A percentile compares a stretch with the other conserved stretches of the same genome.
phyloP scores from a whole-genome alignment of 2,797 vertebrate genomes.

The Lepidocolaptes lacrymiger region DNA sequence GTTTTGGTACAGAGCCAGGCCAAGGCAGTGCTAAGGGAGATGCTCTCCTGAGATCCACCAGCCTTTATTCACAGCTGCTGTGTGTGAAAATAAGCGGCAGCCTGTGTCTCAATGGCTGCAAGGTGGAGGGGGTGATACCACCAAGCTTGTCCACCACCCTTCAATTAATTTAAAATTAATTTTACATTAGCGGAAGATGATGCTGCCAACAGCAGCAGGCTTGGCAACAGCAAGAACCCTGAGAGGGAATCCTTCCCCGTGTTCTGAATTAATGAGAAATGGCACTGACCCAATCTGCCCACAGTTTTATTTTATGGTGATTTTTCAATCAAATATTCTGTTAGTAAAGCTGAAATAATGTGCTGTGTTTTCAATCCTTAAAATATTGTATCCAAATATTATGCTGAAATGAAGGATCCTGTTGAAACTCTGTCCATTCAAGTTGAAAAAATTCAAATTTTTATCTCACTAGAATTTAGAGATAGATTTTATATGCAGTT shows the following conservation, averaged over 20 bases:
- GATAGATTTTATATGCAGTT: not conserved
- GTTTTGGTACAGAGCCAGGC: not conserved
- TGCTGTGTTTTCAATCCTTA: not conserved
- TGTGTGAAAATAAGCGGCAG: not conserved
- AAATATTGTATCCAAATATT: not conserved
- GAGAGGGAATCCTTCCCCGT: not conserved
- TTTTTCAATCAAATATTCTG: not conserved
- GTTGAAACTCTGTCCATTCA: not conserved
- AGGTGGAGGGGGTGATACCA: accelerated
- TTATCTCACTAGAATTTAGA: not conserved
- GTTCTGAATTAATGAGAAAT: not conserved
- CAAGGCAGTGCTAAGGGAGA: accelerated
- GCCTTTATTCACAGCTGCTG: accelerated
- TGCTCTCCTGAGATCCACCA: not conserved
- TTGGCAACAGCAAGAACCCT: not conserved
- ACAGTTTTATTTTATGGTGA: not conserved
- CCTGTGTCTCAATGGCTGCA: not conserved
- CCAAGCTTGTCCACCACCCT: not conserved
- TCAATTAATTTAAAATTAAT: not conserved
- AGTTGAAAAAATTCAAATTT: not conserved
- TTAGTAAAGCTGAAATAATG: not conserved
- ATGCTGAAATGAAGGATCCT: not conserved
- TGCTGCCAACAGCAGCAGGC: not conserved
- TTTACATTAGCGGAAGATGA: not conserved
- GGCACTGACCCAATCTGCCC: not conserved